Conservation (phyloP, 2,797 vertebrate species). For the Notoglanidium macrostoma region DNA sequence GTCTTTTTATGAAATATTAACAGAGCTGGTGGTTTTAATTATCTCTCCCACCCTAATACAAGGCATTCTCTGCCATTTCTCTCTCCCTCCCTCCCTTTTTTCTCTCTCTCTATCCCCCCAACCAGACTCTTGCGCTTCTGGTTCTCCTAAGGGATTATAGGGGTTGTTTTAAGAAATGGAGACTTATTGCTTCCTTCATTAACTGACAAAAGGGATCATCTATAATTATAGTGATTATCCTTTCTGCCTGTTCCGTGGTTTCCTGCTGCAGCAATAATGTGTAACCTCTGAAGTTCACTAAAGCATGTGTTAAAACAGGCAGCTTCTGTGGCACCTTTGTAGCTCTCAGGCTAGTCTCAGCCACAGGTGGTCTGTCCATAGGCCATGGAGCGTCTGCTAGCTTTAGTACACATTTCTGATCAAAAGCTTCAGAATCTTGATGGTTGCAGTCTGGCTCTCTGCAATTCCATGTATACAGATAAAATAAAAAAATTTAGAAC, state of each 20-base stretch:
- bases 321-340: not conserved
- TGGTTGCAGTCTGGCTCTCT: not conserved
- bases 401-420: not conserved
- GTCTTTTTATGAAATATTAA: conserved; percentile 65
- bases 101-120: conserved; percentile 1
- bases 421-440: not conserved
- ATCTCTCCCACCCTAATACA: conserved; percentile 58
- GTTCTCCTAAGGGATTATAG: conserved; percentile 42
- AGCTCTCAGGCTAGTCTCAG: not conserved
- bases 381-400: not conserved
- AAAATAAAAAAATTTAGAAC: not conserved
- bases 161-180: conserved; percentile 54
- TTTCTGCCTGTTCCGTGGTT: conserved; percentile 30
- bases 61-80: conserved; percentile 18
- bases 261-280: conserved; percentile 6
- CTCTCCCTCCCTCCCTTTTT: not conserved
- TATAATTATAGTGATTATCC: conserved; percentile 54
- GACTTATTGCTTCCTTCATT: conserved; percentile 58
- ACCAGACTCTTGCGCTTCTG: not conserved
- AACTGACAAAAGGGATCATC: conserved; percentile 55
- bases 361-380: not conserved
- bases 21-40: conserved; percentile 62
- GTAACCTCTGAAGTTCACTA: conserved; percentile 8
- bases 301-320: conserved; percentile 26
- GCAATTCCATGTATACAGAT: not conserved